Percentiles rank a stretch among this genome's conserved stretches.
phyloP scores from a whole-genome alignment of 2,888 invertebrate species.

The Camponotus fellah region DNA sequence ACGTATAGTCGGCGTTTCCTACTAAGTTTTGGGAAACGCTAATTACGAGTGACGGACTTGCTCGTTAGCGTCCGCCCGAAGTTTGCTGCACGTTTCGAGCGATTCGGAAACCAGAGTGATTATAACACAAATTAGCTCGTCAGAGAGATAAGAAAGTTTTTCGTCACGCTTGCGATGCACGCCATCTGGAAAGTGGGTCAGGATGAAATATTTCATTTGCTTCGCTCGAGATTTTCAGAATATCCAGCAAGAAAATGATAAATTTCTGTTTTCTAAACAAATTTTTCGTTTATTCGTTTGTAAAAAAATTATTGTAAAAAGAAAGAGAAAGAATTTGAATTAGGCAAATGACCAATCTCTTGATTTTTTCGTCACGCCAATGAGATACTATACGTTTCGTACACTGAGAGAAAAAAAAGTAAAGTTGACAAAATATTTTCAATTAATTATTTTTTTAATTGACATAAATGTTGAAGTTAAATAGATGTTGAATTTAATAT shows the following conservation, averaged over 20 bases:
- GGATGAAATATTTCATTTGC: neutral
- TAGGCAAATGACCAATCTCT: neutral
- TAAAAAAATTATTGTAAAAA: neutral
- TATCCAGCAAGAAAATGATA: neutral
- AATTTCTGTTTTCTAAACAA: neutral
- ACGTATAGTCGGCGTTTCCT: conserved; percentile 17
- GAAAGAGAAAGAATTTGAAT: neutral
- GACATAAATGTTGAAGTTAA: no score
- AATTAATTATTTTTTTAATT: no score
- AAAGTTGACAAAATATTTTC: no score
- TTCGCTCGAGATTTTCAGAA: neutral
- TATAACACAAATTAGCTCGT: conserved; percentile 53
- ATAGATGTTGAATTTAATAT: no score
- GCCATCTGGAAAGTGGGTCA: neutral
- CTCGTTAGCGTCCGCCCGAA: conserved; percentile 47
- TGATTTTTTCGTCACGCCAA: neutral
- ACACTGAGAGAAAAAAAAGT: no score
- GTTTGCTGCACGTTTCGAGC: conserved; percentile 27
- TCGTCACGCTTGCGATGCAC: conserved; percentile 27
- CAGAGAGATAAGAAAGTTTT: conserved; percentile 48
- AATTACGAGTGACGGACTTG: conserved; percentile 55
- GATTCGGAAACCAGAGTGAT: conserved; percentile 51
- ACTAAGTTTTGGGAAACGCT: conserved; percentile 52
- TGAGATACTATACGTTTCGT: neutral
- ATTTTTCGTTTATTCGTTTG: neutral